Conservation (phyloP, 2,888 invertebrate species). For the Loripinus fragilis region DNA sequence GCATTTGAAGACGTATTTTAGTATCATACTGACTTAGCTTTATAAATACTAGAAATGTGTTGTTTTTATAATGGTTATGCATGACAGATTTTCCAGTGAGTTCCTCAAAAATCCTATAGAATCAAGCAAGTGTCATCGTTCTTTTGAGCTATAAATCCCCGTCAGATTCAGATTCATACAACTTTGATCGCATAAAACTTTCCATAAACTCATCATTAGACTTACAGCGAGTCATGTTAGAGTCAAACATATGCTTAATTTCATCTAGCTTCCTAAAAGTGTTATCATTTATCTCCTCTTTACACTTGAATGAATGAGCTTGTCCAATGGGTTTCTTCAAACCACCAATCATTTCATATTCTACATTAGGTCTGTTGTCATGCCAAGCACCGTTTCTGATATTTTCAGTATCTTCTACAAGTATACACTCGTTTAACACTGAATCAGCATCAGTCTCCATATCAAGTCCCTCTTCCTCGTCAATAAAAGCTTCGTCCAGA, state of each 20-base stretch:
- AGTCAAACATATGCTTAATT: not conserved
- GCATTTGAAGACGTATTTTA: too few relatives aligned
- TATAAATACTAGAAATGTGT: too few relatives aligned
- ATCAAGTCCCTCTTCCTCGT: not conserved
- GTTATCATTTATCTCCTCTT: not conserved
- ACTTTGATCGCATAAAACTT: constrained; percentile 9
- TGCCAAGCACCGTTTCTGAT: not conserved
- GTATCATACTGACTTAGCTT: too few relatives aligned
- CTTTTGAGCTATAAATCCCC: not conserved
- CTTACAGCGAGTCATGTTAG: not conserved
- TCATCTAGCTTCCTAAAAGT: not conserved
- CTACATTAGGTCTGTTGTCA: not conserved
- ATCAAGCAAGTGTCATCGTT: too few relatives aligned
- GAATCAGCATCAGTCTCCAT: not conserved
- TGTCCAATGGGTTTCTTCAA: not conserved
- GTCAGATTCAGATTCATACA: constrained; percentile 5
- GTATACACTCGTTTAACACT: not conserved
- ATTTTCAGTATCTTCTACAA: not conserved
- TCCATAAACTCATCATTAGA: constrained; percentile 9
- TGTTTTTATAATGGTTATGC: too few relatives aligned
- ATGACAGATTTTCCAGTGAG: too few relatives aligned
- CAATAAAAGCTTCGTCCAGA: not conserved
- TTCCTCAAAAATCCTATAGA: too few relatives aligned
- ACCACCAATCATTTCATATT: not conserved
- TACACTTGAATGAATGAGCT: not conserved